Evolutionary conservation across 1,140 invertebrate species (phyloP).

Genomic region (Pseudomyrmex sp.): DNA sequence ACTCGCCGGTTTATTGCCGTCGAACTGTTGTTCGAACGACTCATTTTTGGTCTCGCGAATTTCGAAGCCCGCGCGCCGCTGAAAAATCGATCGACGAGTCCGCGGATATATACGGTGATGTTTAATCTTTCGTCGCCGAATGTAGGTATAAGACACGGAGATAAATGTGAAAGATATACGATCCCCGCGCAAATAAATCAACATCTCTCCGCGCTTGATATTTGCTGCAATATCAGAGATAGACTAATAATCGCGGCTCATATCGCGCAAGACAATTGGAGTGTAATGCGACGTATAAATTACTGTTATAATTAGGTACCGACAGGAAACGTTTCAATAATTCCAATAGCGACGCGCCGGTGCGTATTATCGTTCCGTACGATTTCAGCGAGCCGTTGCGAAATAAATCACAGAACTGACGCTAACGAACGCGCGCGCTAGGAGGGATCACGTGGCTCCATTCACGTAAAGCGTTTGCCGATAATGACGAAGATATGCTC

Average conservation of each 20-base stretch:
- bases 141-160: background rate
- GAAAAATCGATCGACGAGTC: background rate
- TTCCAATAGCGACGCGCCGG: slow-evolving; percentile 30
- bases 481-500: slow-evolving; percentile 74
- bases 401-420: slow-evolving; percentile 66
- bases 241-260: slow-evolving; percentile 16
- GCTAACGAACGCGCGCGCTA: slow-evolving; percentile 64
- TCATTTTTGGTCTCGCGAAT: slow-evolving; percentile 1
- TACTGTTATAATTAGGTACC: slow-evolving; percentile 47
- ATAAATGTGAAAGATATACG: background rate
- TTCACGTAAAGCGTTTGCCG: slow-evolving; percentile 68
- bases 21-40: background rate
- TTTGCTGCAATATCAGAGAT: background rate
- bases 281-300: slow-evolving; percentile 33
- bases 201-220: background rate
- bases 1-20: slow-evolving; percentile 37
- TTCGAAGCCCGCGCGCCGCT: background rate
- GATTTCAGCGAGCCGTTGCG: slow-evolving; percentile 59
- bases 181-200: too few relatives aligned
- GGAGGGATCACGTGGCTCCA: slow-evolving; percentile 61
- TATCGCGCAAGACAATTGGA: slow-evolving; percentile 43
- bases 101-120: background rate
- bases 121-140: background rate
- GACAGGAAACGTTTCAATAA: slow-evolving; percentile 56
- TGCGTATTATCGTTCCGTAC: slow-evolving; percentile 53